Conservation (phyloP, 2,113 vertebrate species). For the Strix aluco region DNA sequence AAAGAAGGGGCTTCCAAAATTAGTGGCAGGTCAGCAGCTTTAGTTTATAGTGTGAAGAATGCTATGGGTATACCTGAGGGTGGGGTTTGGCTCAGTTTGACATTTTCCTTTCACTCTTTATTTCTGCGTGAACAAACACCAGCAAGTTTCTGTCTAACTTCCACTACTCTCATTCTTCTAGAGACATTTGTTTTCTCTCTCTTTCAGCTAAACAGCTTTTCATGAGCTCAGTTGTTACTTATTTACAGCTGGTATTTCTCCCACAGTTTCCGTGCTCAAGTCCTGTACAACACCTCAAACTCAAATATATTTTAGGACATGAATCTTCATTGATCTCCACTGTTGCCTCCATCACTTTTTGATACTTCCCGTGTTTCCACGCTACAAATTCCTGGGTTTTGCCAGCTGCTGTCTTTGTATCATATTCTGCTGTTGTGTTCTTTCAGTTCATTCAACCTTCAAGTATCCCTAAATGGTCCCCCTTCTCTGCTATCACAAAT, state of each 20-base stretch:
- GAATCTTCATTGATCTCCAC: neutral
- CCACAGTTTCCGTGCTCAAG: neutral
- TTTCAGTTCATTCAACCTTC: neutral
- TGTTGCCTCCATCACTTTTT: neutral
- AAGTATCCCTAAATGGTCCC: neutral
- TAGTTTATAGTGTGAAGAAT: neutral
- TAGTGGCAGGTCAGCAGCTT: neutral
- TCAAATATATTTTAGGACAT: neutral
- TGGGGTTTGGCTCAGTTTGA: neutral
- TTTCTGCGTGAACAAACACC: conserved; percentile 26
- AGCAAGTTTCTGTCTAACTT: neutral
- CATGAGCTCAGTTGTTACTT: neutral
- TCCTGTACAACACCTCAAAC: rapidly evolving
- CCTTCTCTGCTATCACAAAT: neutral
- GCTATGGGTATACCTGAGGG: neutral
- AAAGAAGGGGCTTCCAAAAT: conserved; percentile 1
- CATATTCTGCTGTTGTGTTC: neutral
- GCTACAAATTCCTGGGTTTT: neutral
- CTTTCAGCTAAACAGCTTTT: neutral
- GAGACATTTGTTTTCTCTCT: neutral
- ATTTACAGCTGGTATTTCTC: neutral
- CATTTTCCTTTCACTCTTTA: neutral
- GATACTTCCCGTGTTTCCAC: neutral
- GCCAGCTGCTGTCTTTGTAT: neutral
- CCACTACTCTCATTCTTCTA: neutral